Conservation (phyloP, 2,797 vertebrate species). For the Fistularia commersonii region DNA sequence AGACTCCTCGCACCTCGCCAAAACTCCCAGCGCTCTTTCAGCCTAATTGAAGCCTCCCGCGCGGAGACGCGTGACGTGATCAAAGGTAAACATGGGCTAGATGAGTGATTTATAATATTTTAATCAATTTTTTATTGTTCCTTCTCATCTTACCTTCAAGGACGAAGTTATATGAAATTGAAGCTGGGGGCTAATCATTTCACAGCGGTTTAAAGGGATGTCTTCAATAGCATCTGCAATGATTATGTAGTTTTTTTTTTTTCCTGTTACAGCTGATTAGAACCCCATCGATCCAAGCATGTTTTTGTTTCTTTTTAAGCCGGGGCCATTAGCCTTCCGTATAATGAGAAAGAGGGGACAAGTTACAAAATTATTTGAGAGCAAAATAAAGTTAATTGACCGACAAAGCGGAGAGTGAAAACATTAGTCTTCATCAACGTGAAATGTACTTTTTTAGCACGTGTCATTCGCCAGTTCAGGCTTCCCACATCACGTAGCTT, state of each 20-base stretch:
- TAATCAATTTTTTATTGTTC: conserved; percentile 32
- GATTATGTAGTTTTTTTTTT: no score
- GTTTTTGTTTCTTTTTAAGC: no score
- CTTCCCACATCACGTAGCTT: not conserved
- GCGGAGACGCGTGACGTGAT: conserved; percentile 28
- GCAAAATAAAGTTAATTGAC: no score
- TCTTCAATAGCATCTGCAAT: not conserved
- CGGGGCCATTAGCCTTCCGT: no score
- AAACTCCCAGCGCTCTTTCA: conserved; percentile 48
- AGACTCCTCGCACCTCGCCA: conserved; percentile 24
- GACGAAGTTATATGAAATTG: conserved; percentile 2
- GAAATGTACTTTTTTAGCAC: no score
- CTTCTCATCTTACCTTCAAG: conserved; percentile 22
- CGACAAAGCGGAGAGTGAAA: no score
- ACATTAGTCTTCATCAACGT: no score
- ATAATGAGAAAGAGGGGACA: no score
- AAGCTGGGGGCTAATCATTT: conserved; percentile 23
- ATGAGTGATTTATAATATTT: conserved; percentile 15
- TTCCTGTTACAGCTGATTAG: no score
- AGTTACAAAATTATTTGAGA: no score
- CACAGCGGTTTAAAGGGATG: not conserved
- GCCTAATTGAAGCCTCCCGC: conserved; percentile 42
- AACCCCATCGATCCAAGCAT: no score
- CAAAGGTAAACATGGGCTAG: conserved; percentile 27
- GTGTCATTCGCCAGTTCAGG: no score